A percentile compares a stretch with the other conserved stretches of the same genome.
Evolutionary conservation across 2,113 vertebrate genomes (phyloP).

Genomic region (Periophthalmus modestus): DNA sequence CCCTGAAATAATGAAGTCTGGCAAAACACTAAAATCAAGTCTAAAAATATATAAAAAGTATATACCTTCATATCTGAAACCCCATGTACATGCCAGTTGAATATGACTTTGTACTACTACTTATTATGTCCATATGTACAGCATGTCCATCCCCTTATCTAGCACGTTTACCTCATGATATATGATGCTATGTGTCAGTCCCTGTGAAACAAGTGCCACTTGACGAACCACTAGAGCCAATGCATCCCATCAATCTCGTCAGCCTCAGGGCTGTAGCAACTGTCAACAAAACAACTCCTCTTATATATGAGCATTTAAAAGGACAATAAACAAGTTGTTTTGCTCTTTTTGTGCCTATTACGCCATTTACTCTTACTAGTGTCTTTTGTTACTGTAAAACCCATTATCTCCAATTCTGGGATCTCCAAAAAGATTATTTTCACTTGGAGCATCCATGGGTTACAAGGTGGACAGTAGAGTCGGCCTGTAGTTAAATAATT

Average conservation of each 20-base stretch:
- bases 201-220: conserved; percentile 50
- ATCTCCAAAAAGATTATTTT: not conserved
- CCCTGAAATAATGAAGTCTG: conserved; percentile 22
- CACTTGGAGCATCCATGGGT: conserved; percentile 28
- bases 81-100: conserved; percentile 39
- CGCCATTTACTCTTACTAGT: not conserved
- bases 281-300: conserved; percentile 22
- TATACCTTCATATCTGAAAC: conserved; percentile 24
- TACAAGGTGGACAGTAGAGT: conserved; percentile 56
- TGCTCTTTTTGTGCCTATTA: conserved; percentile 38
- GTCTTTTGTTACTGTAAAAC: not conserved
- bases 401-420: not conserved
- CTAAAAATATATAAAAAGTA: conserved; percentile 25
- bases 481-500: conserved; percentile 69
- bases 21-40: conserved; percentile 33
- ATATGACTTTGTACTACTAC: conserved; percentile 42
- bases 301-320: conserved; percentile 24
- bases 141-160: conserved; percentile 62
- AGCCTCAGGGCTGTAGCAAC: conserved; percentile 2
- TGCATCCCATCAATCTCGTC: conserved; percentile 4
- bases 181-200: conserved; percentile 51
- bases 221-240: conserved; percentile 29
- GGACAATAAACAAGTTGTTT: conserved; percentile 68
- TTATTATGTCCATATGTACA: conserved; percentile 67
- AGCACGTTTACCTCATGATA: conserved; percentile 67